Conservation (phyloP, 2,113 vertebrate genomes). For the Perognathus longimembris region DNA sequence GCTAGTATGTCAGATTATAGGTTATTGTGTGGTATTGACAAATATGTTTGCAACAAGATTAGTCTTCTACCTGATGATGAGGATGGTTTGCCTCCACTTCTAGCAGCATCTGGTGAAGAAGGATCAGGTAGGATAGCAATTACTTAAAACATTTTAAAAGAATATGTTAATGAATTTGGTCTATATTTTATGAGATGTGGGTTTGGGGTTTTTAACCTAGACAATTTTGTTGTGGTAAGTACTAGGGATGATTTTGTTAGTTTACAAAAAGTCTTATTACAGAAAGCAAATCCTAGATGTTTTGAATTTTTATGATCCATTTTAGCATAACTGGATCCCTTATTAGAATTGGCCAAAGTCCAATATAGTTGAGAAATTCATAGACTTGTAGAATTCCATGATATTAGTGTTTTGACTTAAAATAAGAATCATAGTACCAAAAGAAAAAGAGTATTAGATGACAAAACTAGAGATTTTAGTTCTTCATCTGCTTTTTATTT, state of each 20-base stretch:
- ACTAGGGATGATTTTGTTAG: background rate
- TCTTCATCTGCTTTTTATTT: conserved; percentile 6
- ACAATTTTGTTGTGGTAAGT: conserved; percentile 46
- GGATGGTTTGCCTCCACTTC: conserved; percentile 90
- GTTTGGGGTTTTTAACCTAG: background rate
- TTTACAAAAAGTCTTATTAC: conserved; percentile 34
- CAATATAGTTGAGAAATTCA: background rate
- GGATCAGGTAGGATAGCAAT: conserved; percentile 87
- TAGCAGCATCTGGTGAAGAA: conserved; percentile 88
- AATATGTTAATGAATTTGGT: conserved; percentile 38
- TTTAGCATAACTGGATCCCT: background rate
- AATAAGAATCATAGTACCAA: background rate
- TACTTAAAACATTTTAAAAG: conserved; percentile 17
- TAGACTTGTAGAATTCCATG: conserved; percentile 28
- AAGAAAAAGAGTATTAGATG: conserved; percentile 10
- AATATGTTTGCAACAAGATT: conserved; percentile 83
- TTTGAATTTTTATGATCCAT: conserved; percentile 18
- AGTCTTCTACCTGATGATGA: conserved; percentile 92
- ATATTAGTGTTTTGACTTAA: background rate
- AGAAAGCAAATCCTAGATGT: conserved; percentile 37
- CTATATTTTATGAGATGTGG: conserved; percentile 23
- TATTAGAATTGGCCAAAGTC: conserved; percentile 9
- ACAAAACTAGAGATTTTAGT: background rate
- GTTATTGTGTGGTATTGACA: conserved; percentile 89
- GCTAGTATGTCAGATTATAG: conserved; percentile 87